Conservation (phyloP, 2,888 invertebrate species). For the Girardia tigrina region DNA sequence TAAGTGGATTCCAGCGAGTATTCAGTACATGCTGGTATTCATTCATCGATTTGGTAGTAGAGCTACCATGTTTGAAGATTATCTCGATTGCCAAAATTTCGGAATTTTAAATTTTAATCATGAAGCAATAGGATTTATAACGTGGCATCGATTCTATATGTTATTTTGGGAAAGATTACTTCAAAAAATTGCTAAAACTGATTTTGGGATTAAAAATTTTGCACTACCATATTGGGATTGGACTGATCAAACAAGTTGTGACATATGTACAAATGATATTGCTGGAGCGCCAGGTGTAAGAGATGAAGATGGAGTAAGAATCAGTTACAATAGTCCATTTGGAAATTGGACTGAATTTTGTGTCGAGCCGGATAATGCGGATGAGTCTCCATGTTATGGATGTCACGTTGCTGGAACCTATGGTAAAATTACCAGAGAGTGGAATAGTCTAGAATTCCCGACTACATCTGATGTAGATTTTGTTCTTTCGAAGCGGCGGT, state of each 20-base stretch:
- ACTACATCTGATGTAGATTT: slow-evolving; percentile 24
- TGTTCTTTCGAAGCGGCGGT: slow-evolving; percentile 18
- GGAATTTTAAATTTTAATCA: slow-evolving; percentile 32
- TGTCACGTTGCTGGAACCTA: slow-evolving; percentile 25
- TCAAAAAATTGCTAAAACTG: slow-evolving; percentile 29
- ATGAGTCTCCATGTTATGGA: slow-evolving; percentile 32
- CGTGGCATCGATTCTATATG: slow-evolving; percentile 37
- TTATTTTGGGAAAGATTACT: slow-evolving; percentile 35
- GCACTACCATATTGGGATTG: slow-evolving; percentile 36
- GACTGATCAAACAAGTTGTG: slow-evolving; percentile 30
- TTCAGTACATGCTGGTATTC: slow-evolving; percentile 30
- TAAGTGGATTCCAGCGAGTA: not conserved
- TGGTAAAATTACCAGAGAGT: slow-evolving; percentile 26
- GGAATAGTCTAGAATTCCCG: slow-evolving; percentile 32
- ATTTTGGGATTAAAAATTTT: slow-evolving; percentile 29
- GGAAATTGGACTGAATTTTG: slow-evolving; percentile 33
- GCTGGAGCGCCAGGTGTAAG: slow-evolving; percentile 32
- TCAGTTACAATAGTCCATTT: slow-evolving; percentile 34
- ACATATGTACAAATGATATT: slow-evolving; percentile 35
- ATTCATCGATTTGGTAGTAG: slow-evolving; percentile 35
- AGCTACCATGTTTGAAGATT: slow-evolving; percentile 27
- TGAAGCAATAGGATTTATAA: slow-evolving; percentile 30
- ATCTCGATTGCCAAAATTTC: not conserved
- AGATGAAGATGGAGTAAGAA: slow-evolving; percentile 19
- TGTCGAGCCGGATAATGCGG: slow-evolving; percentile 25